Evolutionary conservation across 2,113 vertebrate genomes (phyloP), one percentile per base, ranked within the genome.

Genomic region (Microtus richardsoni): DNA sequence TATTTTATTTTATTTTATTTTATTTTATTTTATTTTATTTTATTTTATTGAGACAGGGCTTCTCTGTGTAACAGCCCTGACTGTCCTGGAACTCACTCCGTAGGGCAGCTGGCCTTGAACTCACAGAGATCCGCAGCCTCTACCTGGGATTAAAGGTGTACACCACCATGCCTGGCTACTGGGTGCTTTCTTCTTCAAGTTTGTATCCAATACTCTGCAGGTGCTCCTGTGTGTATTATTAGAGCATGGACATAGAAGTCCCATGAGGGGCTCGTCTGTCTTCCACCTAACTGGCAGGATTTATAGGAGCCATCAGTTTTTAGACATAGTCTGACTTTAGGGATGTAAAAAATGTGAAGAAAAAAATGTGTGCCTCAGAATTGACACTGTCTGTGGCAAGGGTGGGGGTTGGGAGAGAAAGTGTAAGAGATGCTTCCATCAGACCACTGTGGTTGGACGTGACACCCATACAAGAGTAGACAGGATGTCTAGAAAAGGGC

Each of bases 301-400:
- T 39, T 30, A 12, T 64, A 79, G 70, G 39, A 7, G 13, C 33
- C n/a, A 78, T 62, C 44, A 17, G 5, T 89, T 74, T 93, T 86
- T 93, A 96, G 79, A 82, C 17, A 89, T 7, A 91, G 7, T 16
- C 41, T 93, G 75, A 75, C 49, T 93, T 88, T 84, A 88, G 71
- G 47, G 10, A 24, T 73, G 22, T 88, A 60, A 93, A 93, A 77
- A 60, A 49, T 49, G 28, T 78, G 33, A 3, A 7, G 6, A 0
- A n/a, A 19, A 44, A 68, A 36, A 24, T 13, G 39, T 79, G n/a
- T 64, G 44, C 12, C 3, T 97, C 89, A 17, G 12, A 91, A 91
- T 21, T 89, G 39, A 82, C 68, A 68, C 74, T 58, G 80, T 75
- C 70, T 47, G 10, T 52, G 41, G 62, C 36, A 1, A 70, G 44